Evolutionary conservation across 1,140 invertebrate species (phyloP), one percentile per base, ranked within the genome.

Genomic region (Drosophila ogumai): DNA sequence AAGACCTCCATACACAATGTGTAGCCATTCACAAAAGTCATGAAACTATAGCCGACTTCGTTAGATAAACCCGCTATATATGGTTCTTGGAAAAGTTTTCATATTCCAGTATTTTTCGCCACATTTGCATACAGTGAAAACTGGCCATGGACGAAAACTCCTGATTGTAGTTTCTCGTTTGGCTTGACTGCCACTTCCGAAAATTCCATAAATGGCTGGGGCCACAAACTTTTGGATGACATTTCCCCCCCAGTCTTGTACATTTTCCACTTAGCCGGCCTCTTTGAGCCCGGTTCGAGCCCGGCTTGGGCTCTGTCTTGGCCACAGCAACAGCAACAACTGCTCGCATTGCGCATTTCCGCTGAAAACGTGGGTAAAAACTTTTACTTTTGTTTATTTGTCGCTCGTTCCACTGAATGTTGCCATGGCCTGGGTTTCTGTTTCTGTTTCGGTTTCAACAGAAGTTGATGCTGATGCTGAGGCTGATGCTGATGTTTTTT

Each of bases 331-430:
- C 43, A 44, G 6, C 68, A 81, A 79, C 75, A 72, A 59, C 81
- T 56, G 54, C 58, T 64, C 65, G 81, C 81, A 68, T 43, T 86
- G 75, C 75, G 75, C 82, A 87, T 88, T 87, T 87, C 84, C 84
- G 84, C 64, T 68, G 64, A 61, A 75, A 81, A 80, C 59, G 63
- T 78, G 76, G 52, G 71, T 56, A 76, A 75, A 85, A 87, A 87
- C 76, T 87, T 87, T 88, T 84, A 82, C 84, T 88, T 87, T 87
- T 87, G 84, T 87, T 87, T 87, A 87, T 87, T 87, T 87, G 84
- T 87, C 82, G 82, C 82, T 87, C 79, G 81, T 87, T 87, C 75
- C 67, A 79, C 72, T 79, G 67, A 73, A 76, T 79, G 25, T 52
- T 52, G 47, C 28, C 17, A 28, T 50, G 32, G 10, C 31, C 34